Base-by-base conservation (phyloP, 1,140 invertebrate genomes). In the Sarcophaga bullata region DNA sequence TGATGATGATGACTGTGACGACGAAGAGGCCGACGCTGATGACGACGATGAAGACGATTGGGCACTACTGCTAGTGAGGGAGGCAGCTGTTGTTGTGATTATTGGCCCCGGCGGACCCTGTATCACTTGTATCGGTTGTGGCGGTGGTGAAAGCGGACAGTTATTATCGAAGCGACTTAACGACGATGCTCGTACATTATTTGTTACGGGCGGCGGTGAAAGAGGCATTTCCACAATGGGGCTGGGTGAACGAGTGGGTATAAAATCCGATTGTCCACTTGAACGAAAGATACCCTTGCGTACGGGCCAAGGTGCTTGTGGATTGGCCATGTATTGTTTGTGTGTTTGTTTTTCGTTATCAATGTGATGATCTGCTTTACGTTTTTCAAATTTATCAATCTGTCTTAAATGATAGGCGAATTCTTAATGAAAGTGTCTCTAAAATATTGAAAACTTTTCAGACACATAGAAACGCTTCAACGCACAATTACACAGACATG, bases 241-340 rank as follows among this genome's bases (percentile, higher is more conserved):
- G 82, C 87, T 89, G 46, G 89, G 89, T 73, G 89, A 88, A 81
- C 89, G 87, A 10, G 83, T 85, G 11, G 89, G 89, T 84, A 86
- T 84, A 62, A 89, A 90, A 81, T 90, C 87, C 37, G 90, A 91
- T 83, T 91, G 90, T 3, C 89, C 91, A 80, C 84, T 87, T 68
- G 91, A 92, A 80, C 92, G 92, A 85, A 93, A 93, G 87, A 92
- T 92, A 84, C 93, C 92, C 84, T 92, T 93, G 85, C 92, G 91
- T 83, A 95, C 92, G 76, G 93, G 93, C 94, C 94, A 95, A 86
- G 94, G 94, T 86, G 92, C 93, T 84, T 92, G 17, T 68, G 62
- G 91, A 84, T 91, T 85, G 76, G 86, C 88, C 88, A 88, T 89
- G 50, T 62, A 76, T 19, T 46, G 54, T 47, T 8, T 62, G 11